Evolutionary conservation across 30 jellyfish, hydroid and myxozoan species (phyloP), one percentile per base, ranked within the genome.

Genomic region (Nemopilema nomurai): DNA sequence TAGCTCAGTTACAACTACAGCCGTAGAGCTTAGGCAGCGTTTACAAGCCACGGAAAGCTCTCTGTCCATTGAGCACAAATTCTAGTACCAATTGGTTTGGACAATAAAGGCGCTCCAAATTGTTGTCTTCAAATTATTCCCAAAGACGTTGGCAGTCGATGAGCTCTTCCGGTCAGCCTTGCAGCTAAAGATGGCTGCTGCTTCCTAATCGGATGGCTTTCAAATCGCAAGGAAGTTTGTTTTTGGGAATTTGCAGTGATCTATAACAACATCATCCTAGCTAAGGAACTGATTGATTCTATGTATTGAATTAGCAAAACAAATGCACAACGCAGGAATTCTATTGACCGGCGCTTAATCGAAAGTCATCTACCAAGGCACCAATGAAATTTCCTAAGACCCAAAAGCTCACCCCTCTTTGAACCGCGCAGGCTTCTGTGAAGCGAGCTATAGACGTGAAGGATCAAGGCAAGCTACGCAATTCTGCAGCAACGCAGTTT

Each of bases 221-320:
- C 78, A 77, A 77, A 77, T 77, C 76, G 67, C 76, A 77, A 77
- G 78, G 87, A 77, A 49, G 87, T 77, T 77, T 77, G 78, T 77
- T 77, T 77, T 77, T 75, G 65, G 31, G 29, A 41, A 41, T 17
- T 25, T 8, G 20, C 13, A 41, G 57, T 13, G 57, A 41, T 41
- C 57, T 41, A 20, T 20, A 73, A 32, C 50, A 20, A 31, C 70
- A 31, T 73, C 83, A 73, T 73, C 83, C 83, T 7, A 32, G 70
- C 70, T 23, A 73, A 73, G n/a, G 28, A 69, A 8, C 63, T 19
- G 50, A 70, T 70, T 28, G 18, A 70, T 70, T 70, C 41, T 7
- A 1, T 70, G 23, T n/a, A 8, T 8, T 73, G 28, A 73, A 32
- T 73, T 32, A 1, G 1, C 16, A 8, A 32, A 73, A 41, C 69